Percentiles rank a stretch among this genome's conserved stretches.
phyloP scores from a whole-genome alignment of 2,113 vertebrate genomes.

The Tenebrosternarchus preto region DNA sequence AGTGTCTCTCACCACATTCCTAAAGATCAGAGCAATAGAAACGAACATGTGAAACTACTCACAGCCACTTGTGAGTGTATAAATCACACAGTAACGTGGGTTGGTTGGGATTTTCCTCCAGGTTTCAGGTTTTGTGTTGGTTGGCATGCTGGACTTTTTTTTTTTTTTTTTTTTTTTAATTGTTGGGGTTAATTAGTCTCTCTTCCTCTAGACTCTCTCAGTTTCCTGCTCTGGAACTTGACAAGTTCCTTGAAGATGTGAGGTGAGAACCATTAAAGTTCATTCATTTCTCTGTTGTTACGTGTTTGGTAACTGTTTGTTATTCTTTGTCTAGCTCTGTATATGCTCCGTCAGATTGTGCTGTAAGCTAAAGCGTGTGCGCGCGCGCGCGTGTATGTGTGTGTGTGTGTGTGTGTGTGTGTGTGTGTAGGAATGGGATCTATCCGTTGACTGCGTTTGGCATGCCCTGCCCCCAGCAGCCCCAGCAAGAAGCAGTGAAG shows the following conservation, averaged over 20 bases:
- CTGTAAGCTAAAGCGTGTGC: not conserved
- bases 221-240: slow-evolving; percentile 93
- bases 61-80: not conserved
- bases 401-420: not conserved
- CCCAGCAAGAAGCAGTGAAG: slow-evolving; percentile 92
- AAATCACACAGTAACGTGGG: not conserved
- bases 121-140: too few relatives aligned
- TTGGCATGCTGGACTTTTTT: not conserved
- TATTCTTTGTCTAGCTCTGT: not conserved
- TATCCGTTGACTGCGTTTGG: slow-evolving; percentile 95
- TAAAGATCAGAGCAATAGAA: not conserved
- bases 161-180: too few relatives aligned
- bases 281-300: too few relatives aligned
- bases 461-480: slow-evolving; percentile 89
- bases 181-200: not conserved
- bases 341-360: not conserved
- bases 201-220: slow-evolving; percentile 85
- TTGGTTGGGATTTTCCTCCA: too few relatives aligned
- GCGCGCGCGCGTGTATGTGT: not conserved
- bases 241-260: slow-evolving; percentile 98
- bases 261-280: slow-evolving; percentile 75
- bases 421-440: slow-evolving; percentile 86
- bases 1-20: not conserved
- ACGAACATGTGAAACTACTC: too few relatives aligned
- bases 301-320: too few relatives aligned